Conservation (phyloP, 1,140 invertebrate genomes). For the Campoletis sonorensis region DNA sequence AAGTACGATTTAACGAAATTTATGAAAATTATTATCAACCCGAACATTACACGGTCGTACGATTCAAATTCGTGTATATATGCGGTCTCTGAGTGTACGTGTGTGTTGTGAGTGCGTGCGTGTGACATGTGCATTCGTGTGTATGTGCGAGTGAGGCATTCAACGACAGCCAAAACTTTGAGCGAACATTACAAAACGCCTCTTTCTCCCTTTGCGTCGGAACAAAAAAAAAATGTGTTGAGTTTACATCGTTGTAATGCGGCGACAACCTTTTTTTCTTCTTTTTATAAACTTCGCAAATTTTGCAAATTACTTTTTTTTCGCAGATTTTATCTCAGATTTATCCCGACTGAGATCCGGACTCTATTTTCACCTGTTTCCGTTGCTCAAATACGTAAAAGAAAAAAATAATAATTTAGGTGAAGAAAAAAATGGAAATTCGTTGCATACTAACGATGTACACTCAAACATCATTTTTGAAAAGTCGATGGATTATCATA, state of each 20-base stretch:
- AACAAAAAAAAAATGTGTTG: too few relatives aligned
- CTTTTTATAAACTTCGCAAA: too few relatives aligned
- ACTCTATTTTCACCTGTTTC: too few relatives aligned
- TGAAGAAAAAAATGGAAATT: not conserved
- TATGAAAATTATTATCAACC: not conserved
- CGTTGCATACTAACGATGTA: not conserved
- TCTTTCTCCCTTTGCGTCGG: too few relatives aligned
- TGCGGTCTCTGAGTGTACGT: not conserved
- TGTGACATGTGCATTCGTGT: not conserved
- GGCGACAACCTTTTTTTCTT: too few relatives aligned
- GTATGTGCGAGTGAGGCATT: conserved; percentile 13
- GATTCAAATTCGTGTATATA: not conserved
- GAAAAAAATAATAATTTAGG: too few relatives aligned
- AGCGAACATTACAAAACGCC: not conserved
- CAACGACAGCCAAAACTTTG: conserved; percentile 23
- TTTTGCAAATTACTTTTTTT: too few relatives aligned
- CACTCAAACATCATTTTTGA: not conserved
- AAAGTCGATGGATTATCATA: not conserved
- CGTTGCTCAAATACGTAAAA: too few relatives aligned
- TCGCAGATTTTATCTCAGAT: too few relatives aligned
- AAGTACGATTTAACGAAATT: conserved; percentile 3
- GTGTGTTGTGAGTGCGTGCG: not conserved
- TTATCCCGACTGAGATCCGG: too few relatives aligned
- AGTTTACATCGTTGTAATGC: too few relatives aligned
- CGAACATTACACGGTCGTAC: conserved; percentile 1